These are phyloP conservation scores for Melanocharis versteri DNA, from an alignment of 2,113 vertebrate species.

Conservation along the genomic window DNA sequence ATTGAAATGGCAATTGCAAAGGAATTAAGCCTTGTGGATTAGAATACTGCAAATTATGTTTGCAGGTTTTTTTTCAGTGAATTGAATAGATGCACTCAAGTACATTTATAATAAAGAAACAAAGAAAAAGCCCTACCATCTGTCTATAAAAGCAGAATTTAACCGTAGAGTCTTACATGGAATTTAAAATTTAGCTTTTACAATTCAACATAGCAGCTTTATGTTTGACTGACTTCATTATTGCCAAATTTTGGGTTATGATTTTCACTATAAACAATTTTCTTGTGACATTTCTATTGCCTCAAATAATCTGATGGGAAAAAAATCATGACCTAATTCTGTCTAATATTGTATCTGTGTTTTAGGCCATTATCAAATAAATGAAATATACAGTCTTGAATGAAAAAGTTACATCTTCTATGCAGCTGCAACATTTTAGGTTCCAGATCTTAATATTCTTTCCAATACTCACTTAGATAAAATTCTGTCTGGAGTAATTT, in stretches of 20 bases:
- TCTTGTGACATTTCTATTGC: neutral
- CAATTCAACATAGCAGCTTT: neutral
- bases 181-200: slow-evolving; percentile 29
- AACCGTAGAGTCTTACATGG: neutral
- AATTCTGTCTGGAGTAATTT: neutral
- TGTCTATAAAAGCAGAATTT: slow-evolving; percentile 23
- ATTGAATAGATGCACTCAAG: slow-evolving; percentile 14
- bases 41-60: slow-evolving; percentile 28
- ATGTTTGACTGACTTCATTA: neutral
- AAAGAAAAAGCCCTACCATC: slow-evolving; percentile 3
- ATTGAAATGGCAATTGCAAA: slow-evolving; percentile 2
- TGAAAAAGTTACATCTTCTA: neutral
- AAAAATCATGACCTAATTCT: neutral
- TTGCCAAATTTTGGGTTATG: neutral
- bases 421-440: neutral
- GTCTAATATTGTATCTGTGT: neutral
- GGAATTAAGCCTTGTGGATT: slow-evolving; percentile 20
- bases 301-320: neutral
- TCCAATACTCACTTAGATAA: neutral
- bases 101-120: neutral
- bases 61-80: neutral
- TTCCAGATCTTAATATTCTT: neutral
- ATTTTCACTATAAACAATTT: neutral
- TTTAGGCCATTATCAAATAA: neutral
- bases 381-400: neutral